Conservation (phyloP, 1,140 invertebrate genomes). For the Aphelinus certus region DNA sequence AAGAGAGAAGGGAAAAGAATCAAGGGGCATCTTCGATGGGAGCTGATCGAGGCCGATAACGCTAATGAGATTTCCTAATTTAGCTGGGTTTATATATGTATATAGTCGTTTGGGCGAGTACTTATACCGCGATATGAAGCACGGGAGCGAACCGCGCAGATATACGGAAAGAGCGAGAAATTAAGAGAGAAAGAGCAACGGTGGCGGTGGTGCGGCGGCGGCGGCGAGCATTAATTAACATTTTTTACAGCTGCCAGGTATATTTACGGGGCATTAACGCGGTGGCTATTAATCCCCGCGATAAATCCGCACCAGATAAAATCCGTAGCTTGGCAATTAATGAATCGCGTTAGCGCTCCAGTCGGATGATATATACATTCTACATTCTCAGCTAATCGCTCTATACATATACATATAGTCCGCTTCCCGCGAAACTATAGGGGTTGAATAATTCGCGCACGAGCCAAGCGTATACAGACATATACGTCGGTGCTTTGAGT, state of each 20-base stretch:
- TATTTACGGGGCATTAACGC: conserved; percentile 1
- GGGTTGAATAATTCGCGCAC: too few relatives aligned
- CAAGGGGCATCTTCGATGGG: conserved; percentile 3
- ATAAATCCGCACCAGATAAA: background rate
- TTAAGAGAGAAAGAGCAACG: conserved; percentile 10
- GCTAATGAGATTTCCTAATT: conserved; percentile 41
- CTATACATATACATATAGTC: background rate
- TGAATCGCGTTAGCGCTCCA: too few relatives aligned
- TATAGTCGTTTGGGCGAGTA: background rate
- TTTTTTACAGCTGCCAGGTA: conserved; percentile 1
- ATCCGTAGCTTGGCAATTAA: too few relatives aligned
- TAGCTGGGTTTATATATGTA: conserved; percentile 14
- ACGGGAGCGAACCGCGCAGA: background rate
- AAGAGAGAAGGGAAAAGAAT: background rate
- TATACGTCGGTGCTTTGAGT: too few relatives aligned
- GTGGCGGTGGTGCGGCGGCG: too few relatives aligned
- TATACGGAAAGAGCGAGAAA: conserved; percentile 19
- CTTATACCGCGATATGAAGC: conserved; percentile 1
- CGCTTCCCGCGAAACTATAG: too few relatives aligned
- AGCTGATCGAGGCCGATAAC: conserved; percentile 13
- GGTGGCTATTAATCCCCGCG: background rate
- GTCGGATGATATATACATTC: background rate
- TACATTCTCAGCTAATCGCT: background rate
- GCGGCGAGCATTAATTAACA: conserved; percentile 4
- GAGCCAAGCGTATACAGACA: too few relatives aligned